A percentile compares a stretch with the other conserved stretches of the same genome.
These are phyloP conservation scores for Pangasius djambal DNA, from an alignment of 2,797 vertebrate species.

Conservation along the genomic window DNA sequence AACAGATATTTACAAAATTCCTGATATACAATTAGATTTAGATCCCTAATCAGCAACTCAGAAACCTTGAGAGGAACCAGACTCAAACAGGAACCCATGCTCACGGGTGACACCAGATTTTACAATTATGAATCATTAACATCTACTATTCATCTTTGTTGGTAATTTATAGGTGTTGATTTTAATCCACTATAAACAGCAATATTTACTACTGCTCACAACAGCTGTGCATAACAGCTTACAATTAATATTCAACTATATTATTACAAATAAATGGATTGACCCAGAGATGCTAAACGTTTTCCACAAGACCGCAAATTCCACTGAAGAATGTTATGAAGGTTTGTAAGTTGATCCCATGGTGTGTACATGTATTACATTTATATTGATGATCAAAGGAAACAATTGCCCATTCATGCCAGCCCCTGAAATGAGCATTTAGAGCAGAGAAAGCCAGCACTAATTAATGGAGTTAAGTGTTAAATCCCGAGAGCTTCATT, in stretches of 20 bases:
- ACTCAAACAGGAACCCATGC: background rate
- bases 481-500: constrained; percentile 87
- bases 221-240: background rate
- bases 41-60: background rate
- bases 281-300: background rate
- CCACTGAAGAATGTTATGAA: background rate
- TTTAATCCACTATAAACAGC: background rate
- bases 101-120: background rate
- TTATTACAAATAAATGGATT: background rate
- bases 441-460: constrained; percentile 83
- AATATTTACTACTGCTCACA: background rate
- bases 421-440: constrained; percentile 69
- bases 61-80: background rate
- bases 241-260: background rate
- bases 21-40: background rate
- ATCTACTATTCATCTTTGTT: background rate
- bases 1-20: background rate
- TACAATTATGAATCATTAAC: background rate
- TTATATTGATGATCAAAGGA: constrained; percentile 57
- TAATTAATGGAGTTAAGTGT: constrained; percentile 80
- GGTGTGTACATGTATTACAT: constrained; percentile 39
- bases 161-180: background rate
- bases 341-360: constrained; percentile 25
- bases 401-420: constrained; percentile 65
- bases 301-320: constrained; percentile 2